Percentiles rank a stretch among this genome's conserved stretches.
Evolutionary conservation across 2,888 invertebrate species (phyloP).

Genomic region (Cartodere bifasciata): DNA sequence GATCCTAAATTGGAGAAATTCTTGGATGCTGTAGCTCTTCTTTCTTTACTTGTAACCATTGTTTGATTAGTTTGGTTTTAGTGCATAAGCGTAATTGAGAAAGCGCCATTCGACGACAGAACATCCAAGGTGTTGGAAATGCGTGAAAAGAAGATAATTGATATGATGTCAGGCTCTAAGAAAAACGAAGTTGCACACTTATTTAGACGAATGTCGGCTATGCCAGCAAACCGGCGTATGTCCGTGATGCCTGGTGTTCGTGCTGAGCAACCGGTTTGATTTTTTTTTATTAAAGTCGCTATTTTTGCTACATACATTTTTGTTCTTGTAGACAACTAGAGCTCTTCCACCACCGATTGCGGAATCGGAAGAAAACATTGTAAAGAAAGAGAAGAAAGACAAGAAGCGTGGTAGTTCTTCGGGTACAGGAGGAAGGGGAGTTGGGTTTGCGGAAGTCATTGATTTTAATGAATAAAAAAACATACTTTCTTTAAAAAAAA

Average conservation of each 20-base stretch:
- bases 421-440: no score
- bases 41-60: neutral
- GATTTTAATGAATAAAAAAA: no score
- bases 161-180: slow-evolving; percentile 33
- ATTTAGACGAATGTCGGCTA: slow-evolving; percentile 35
- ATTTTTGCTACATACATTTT: no score
- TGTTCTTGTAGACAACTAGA: no score
- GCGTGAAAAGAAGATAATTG: slow-evolving; percentile 34
- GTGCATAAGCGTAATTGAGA: slow-evolving; percentile 30
- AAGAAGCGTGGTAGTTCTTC: no score
- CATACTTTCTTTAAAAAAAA: no score
- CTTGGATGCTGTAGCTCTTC: slow-evolving; percentile 21
- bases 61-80: slow-evolving; percentile 21
- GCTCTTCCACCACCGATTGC: no score
- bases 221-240: slow-evolving; percentile 35
- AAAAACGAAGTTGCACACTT: slow-evolving; percentile 34
- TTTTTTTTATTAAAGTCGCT: no score
- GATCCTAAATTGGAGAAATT: slow-evolving; percentile 28
- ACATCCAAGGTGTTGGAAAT: slow-evolving; percentile 28
- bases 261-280: no score
- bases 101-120: slow-evolving; percentile 31
- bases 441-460: no score
- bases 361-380: no score
- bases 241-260: slow-evolving; percentile 39
- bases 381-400: no score